phyloP scores from a whole-genome alignment of 2,113 vertebrate species.

The Coptodon bakossiorum region DNA sequence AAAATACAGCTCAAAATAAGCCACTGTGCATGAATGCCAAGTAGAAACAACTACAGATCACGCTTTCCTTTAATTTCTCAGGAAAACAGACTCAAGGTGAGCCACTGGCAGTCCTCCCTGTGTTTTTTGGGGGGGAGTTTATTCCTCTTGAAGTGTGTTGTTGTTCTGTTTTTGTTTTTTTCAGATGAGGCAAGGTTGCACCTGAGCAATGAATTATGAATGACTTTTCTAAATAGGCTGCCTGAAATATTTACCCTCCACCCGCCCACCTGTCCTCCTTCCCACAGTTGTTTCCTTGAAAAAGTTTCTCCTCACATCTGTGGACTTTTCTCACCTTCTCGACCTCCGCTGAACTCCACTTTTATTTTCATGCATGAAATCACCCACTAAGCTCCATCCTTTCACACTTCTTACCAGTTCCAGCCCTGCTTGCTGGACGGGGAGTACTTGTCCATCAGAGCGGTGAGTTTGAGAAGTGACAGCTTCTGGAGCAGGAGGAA shows the following conservation, averaged over 20 bases:
- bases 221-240: slow-evolving; percentile 24
- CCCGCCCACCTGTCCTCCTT: slow-evolving; percentile 4
- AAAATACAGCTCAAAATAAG: not conserved
- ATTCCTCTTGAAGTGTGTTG: not conserved
- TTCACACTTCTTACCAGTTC: slow-evolving; percentile 78
- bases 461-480: slow-evolving; percentile 79
- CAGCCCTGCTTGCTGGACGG: slow-evolving; percentile 85
- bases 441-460: slow-evolving; percentile 85
- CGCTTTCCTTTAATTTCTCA: not conserved
- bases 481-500: slow-evolving; percentile 78
- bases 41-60: not conserved
- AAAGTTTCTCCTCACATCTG: not conserved
- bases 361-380: not conserved
- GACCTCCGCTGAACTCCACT: not conserved
- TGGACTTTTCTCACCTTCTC: not conserved
- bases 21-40: not conserved
- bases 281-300: slow-evolving; percentile 11
- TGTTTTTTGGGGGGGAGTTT: not conserved
- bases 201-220: slow-evolving; percentile 51
- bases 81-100: not conserved
- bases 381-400: not conserved
- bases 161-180: not conserved
- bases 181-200: slow-evolving; percentile 7
- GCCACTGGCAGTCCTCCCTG: not conserved
- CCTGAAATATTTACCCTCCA: slow-evolving; percentile 26